Conservation (phyloP, 2,113 vertebrate species). For the Bungarus multicinctus region DNA sequence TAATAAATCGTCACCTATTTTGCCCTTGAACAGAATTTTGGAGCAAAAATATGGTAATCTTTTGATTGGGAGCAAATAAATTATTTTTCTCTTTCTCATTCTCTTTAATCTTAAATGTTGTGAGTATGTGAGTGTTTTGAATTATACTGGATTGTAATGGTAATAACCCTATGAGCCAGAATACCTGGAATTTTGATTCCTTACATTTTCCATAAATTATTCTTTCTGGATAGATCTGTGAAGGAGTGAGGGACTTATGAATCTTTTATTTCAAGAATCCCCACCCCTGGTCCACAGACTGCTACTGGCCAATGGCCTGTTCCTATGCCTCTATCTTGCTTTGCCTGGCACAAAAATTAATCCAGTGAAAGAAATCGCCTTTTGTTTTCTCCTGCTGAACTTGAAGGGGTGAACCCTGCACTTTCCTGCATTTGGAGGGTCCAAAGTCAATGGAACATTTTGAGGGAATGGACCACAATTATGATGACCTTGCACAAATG, state of each 20-base stretch:
- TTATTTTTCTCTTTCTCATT: neutral
- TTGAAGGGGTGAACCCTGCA: neutral
- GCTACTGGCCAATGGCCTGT: neutral
- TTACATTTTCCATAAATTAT: neutral
- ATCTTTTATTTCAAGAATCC: neutral
- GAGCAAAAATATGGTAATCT: neutral
- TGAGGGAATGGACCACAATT: neutral
- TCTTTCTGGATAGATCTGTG: neutral
- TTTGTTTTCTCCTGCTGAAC: neutral
- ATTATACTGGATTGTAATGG: neutral
- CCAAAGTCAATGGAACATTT: accelerated
- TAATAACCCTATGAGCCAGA: neutral
- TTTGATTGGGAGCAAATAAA: neutral
- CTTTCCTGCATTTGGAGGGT: neutral
- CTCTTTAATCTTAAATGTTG: neutral
- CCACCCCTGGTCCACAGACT: neutral
- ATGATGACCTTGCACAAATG: neutral
- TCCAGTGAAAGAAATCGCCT: neutral
- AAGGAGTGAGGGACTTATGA: neutral
- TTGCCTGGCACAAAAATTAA: neutral
- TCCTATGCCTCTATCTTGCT: neutral
- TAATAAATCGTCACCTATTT: neutral
- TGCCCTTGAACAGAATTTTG: neutral
- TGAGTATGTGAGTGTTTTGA: neutral
- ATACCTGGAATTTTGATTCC: neutral